Evolutionary conservation across 2,113 vertebrate genomes (phyloP).

Genomic region (Python bivittatus): DNA sequence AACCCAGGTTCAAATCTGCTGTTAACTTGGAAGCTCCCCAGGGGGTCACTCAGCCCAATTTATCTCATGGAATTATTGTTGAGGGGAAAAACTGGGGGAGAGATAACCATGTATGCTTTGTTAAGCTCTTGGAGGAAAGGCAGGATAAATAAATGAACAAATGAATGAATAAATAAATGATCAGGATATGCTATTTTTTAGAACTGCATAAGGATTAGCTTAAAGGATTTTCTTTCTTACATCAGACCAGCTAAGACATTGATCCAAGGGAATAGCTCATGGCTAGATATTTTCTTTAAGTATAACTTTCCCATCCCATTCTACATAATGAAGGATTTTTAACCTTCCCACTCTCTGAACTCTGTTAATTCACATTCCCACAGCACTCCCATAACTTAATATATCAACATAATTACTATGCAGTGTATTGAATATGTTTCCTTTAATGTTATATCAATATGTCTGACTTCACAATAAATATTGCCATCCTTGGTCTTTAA

Average conservation of each 20-base stretch:
- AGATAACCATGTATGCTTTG: not conserved
- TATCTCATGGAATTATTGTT: not conserved
- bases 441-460: slow-evolving; percentile 68
- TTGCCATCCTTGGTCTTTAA: slow-evolving; percentile 62
- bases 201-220: not conserved
- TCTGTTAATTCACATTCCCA: slow-evolving; percentile 31
- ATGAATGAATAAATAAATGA: not conserved
- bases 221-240: not conserved
- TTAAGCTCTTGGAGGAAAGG: not conserved
- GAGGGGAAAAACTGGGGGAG: not conserved
- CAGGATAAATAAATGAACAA: not conserved
- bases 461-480: slow-evolving; percentile 68
- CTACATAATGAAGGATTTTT: not conserved
- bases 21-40: not conserved
- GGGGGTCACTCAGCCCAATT: not conserved
- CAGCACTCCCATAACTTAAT: slow-evolving; percentile 32
- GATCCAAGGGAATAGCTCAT: not conserved
- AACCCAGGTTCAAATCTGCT: not conserved
- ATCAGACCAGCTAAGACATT: not conserved
- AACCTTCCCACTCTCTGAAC: not conserved
- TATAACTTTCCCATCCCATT: not conserved
- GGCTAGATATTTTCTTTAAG: not conserved
- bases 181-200: not conserved
- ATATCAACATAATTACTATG: slow-evolving; percentile 56
- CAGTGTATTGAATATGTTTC: slow-evolving; percentile 62